Conservation (phyloP, 1,140 invertebrate genomes). For the Drosophila prosaltans region DNA sequence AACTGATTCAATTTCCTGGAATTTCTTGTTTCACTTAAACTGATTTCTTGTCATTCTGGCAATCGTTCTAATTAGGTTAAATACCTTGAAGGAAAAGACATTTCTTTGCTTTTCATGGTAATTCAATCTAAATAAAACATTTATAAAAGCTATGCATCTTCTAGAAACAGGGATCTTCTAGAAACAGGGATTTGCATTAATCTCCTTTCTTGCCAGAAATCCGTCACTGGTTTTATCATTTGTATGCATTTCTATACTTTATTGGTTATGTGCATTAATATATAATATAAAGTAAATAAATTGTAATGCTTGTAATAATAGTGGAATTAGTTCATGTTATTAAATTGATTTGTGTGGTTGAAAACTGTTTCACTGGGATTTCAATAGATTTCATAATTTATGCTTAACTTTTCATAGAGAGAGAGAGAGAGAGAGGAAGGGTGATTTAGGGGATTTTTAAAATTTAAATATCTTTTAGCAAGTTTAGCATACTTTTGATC, state of each 20-base stretch:
- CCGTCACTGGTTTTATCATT: neutral
- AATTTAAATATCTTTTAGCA: neutral
- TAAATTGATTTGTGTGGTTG: constrained; percentile 11
- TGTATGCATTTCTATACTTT: neutral
- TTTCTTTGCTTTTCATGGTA: too few relatives aligned
- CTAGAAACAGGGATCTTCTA: neutral
- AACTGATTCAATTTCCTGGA: too few relatives aligned
- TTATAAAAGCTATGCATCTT: neutral
- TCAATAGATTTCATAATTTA: neutral
- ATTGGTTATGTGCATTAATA: constrained; percentile 4
- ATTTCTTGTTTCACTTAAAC: too few relatives aligned
- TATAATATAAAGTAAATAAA: constrained; percentile 9
- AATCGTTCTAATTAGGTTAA: too few relatives aligned
- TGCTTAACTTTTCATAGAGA: neutral
- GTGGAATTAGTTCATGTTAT: constrained; percentile 8
- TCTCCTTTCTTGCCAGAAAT: neutral
- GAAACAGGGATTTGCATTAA: neutral
- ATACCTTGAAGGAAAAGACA: too few relatives aligned
- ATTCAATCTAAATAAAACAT: neutral
- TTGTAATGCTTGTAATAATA: constrained; percentile 12
- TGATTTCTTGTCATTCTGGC: too few relatives aligned
- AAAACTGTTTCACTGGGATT: neutral
- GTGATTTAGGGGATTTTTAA: neutral
- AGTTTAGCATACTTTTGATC: constrained; percentile 1
- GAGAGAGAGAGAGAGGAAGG: too few relatives aligned